Evolutionary conservation across 1,140 invertebrate genomes (phyloP).

Genomic region (Drosophila paulistorum): DNA sequence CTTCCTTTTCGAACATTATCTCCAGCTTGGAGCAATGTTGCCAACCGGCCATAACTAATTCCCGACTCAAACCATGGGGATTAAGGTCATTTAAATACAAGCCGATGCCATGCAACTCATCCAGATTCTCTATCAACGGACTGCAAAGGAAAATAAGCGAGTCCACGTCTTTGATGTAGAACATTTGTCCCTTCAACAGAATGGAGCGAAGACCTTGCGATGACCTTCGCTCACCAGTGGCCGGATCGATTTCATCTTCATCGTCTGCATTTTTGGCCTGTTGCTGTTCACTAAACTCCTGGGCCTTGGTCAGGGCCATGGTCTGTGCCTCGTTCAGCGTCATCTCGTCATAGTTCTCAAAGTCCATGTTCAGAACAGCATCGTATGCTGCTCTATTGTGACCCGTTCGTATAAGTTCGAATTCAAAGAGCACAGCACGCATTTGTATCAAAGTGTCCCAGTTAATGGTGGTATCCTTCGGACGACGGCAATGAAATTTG

Average conservation of each 20-base stretch:
- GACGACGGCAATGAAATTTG: conserved; percentile 88
- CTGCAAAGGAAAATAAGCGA: conserved; percentile 93
- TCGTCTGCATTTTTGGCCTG: conserved; percentile 40
- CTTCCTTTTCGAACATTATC: conserved; percentile 91
- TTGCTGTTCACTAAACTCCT: conserved; percentile 50
- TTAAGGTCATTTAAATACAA: conserved; percentile 94
- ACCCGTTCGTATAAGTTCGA: conserved; percentile 86
- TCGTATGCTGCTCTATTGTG: conserved; percentile 70
- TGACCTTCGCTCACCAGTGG: conserved; percentile 85
- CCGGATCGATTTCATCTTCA: conserved; percentile 48
- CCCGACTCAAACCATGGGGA: conserved; percentile 92
- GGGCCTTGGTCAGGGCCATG: conserved; percentile 50
- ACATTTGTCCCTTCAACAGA: conserved; percentile 93
- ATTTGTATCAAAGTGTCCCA: conserved; percentile 89
- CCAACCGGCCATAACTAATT: conserved; percentile 93
- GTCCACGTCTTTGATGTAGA: conserved; percentile 90
- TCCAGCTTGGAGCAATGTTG: conserved; percentile 93
- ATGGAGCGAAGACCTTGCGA: conserved; percentile 89
- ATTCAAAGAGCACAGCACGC: conserved; percentile 90
- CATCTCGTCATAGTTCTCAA: conserved; percentile 75
- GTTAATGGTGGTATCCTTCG: conserved; percentile 89
- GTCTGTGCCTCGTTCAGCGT: conserved; percentile 68
- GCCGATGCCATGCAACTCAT: conserved; percentile 90
- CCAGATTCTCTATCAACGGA: conserved; percentile 92
- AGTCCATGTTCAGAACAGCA: conserved; percentile 70